These are phyloP conservation scores for Mechanitis mazaeus DNA, from an alignment of 2,888 invertebrate genomes.

Conservation along the genomic window DNA sequence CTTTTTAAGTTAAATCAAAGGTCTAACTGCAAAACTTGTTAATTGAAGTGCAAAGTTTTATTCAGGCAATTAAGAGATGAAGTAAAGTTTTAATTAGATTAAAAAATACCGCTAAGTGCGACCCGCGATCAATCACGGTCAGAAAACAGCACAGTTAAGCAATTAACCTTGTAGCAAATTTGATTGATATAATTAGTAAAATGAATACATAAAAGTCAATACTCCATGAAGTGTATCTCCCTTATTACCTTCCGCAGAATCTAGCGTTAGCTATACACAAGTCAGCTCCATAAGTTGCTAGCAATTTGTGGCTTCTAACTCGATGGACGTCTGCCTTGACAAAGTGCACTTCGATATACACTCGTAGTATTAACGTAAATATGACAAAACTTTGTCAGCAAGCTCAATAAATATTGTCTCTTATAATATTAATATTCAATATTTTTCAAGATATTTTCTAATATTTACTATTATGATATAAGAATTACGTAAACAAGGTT, in stretches of 20 bases:
- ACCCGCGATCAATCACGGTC: slow-evolving; percentile 2
- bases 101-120: neutral
- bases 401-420: neutral
- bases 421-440: neutral
- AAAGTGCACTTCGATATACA: slow-evolving; percentile 27
- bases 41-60: slow-evolving; percentile 31
- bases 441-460: neutral
- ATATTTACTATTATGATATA: slow-evolving; percentile 1
- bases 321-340: slow-evolving; percentile 28
- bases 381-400: slow-evolving; percentile 14
- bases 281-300: slow-evolving; percentile 36
- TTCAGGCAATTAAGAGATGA: slow-evolving; percentile 7
- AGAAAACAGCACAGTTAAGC: neutral
- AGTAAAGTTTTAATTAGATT: slow-evolving; percentile 5
- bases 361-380: slow-evolving; percentile 35
- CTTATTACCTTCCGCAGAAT: no score
- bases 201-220: no score
- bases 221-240: neutral
- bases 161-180: no score
- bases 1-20: slow-evolving; percentile 52
- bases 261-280: slow-evolving; percentile 31
- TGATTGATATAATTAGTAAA: no score
- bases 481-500: slow-evolving; percentile 2
- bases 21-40: slow-evolving; percentile 31
- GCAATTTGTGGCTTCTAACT: slow-evolving; percentile 42